Evolutionary conservation across 2,113 vertebrate species (phyloP).

Genomic region (Budorcas taxicolor): DNA sequence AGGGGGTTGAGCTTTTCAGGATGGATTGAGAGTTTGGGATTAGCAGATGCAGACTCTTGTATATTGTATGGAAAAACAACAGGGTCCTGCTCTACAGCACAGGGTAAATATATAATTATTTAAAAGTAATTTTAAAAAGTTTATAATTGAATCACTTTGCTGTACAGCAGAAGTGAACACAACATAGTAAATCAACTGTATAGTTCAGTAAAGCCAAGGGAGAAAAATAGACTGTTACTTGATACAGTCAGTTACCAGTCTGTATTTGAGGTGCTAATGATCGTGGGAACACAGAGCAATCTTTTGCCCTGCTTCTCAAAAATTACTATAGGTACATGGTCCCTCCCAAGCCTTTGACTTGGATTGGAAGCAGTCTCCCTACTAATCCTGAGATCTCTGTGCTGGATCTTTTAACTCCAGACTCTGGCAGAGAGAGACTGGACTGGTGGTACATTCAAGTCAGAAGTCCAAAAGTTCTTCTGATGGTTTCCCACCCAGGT

Average conservation of each 20-base stretch:
- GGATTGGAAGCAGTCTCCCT: not conserved
- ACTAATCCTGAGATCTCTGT: not conserved
- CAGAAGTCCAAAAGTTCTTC: not conserved
- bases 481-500: not conserved
- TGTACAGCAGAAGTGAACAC: not conserved
- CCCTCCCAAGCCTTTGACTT: not conserved
- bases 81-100: not conserved
- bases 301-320: not conserved
- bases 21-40: not conserved
- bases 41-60: not conserved
- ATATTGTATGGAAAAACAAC: not conserved
- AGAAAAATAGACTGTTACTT: not conserved
- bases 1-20: not conserved
- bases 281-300: not conserved
- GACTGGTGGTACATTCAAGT: not conserved
- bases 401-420: not conserved
- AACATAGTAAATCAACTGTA: not conserved
- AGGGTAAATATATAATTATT: not conserved
- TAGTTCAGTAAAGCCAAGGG: not conserved
- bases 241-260: not conserved
- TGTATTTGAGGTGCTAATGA: not conserved
- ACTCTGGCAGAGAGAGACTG: not conserved
- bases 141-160: not conserved
- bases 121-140: too few species aligned
- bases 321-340: not conserved